Evolutionary conservation across 2,113 vertebrate genomes (phyloP).

Genomic region (Centropristis striata): DNA sequence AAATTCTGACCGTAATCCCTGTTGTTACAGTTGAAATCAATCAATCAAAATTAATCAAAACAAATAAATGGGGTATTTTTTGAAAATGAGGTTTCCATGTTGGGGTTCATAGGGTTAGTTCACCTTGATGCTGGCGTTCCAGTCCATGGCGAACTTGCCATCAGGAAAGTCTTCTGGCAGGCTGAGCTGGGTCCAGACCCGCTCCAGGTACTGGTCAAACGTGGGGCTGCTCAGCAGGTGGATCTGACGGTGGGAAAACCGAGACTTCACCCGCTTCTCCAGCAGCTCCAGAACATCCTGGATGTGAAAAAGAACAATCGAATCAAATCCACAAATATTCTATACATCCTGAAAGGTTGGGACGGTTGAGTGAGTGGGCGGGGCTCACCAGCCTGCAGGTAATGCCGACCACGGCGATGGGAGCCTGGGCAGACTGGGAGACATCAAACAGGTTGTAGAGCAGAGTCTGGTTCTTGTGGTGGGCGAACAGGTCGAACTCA

Average conservation of each 20-base stretch:
- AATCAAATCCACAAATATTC: no score
- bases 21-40: no score
- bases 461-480: slow-evolving; percentile 97
- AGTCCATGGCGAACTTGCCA: slow-evolving; percentile 85
- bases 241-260: slow-evolving; percentile 98
- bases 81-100: no score
- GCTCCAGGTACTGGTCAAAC: slow-evolving; percentile 88
- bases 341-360: background rate
- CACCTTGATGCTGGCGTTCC: slow-evolving; percentile 91
- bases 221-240: slow-evolving; percentile 88
- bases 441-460: slow-evolving; percentile 98
- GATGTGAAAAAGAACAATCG: background rate
- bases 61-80: no score
- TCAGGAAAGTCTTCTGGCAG: slow-evolving; percentile 89
- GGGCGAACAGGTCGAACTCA: slow-evolving; percentile 97
- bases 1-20: no score
- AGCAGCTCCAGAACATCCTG: slow-evolving; percentile 97
- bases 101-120: background rate
- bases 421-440: slow-evolving; percentile 96
- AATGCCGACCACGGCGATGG: slow-evolving; percentile 93
- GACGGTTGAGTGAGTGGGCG: rapidly evolving
- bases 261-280: slow-evolving; percentile 98
- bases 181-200: slow-evolving; percentile 87
- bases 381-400: slow-evolving; percentile 93
- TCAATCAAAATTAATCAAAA: no score